Base-by-base conservation (phyloP, 2,888 invertebrate genomes). In the Napeogenes sylphis region DNA sequence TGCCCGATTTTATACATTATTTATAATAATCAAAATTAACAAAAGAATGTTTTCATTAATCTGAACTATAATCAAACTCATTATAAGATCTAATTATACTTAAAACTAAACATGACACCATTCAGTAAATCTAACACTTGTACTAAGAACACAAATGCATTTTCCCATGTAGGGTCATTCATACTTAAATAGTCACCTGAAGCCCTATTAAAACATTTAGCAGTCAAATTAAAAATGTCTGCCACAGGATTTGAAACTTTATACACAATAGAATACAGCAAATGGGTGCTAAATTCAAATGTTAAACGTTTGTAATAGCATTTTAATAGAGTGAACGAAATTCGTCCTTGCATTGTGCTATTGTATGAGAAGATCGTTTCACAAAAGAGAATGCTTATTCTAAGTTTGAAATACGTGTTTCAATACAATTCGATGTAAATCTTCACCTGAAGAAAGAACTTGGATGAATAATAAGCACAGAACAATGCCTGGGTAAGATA, bases 331-430 rank as follows among this genome's bases (percentile, higher is more conserved):
- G 81, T 80, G 84, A 82, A 82, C 81, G 79, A 84, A 85, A 85
- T 79, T 81, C 85, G 87, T 85, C 89, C 89, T 88, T 89, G 86
- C 83, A 77, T 87, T 88, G 88, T 88, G 74, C 85, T 71, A 86
- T 89, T 88, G 87, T 87, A 71, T 77, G 76, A 71, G 70, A 72
- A 75, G 80, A 81, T 75, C 76, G 76, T 76, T 74, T 76, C 76
- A 82, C 82, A 81, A 84, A 83, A 82, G 80, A 76, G 82, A 84
- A 82, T 84, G 84, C 82, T 76, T 66, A 58, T 81, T 81, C 80
- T 77, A 75, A 76, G 73, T 76, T 74, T 72, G 70, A 73, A 72
- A 71, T 76, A 69, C 73, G 68, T 65, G 67, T 71, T 69, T 70
- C 70, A 67, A 68, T 70, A 67, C 63, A 67, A 69, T 61, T 63